Conservation (phyloP, 35 echinoderm and acorn worm genomes). For the Eucidaris tribuloides region DNA sequence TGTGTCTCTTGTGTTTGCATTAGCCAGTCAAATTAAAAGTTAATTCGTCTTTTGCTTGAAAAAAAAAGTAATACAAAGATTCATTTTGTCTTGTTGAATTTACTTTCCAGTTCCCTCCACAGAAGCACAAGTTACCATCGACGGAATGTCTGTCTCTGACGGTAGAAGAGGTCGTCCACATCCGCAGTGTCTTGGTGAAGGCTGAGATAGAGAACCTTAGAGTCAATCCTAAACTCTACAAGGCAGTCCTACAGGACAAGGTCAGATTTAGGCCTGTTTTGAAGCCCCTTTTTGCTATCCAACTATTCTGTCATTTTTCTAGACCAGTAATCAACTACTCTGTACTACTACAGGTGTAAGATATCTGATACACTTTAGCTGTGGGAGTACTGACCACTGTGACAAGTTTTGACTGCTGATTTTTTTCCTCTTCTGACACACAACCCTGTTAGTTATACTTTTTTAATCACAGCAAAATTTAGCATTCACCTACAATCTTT, state of each 20-base stretch:
- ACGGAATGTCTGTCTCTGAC: conserved; percentile 68
- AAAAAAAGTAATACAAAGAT: too few relatives aligned
- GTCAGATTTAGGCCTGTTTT: conserved; percentile 74
- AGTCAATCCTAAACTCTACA: conserved; percentile 66
- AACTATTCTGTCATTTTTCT: too few relatives aligned
- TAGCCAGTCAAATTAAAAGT: too few relatives aligned
- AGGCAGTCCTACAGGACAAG: conserved; percentile 86
- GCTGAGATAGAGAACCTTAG: conserved; percentile 94
- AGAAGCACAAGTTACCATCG: not conserved
- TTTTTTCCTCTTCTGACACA: too few relatives aligned
- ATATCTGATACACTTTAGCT: too few relatives aligned
- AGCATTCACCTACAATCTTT: too few relatives aligned
- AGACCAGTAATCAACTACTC: conserved; percentile 66
- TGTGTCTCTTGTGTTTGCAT: too few relatives aligned
- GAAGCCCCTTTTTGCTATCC: conserved; percentile 72
- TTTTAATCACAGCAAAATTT: too few relatives aligned
- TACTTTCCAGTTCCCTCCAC: not conserved
- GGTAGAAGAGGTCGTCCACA: conserved; percentile 91
- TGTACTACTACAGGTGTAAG: too few relatives aligned
- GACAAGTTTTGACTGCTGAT: conserved; percentile 64
- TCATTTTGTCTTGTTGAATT: not conserved
- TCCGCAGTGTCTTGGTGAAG: conserved; percentile 87
- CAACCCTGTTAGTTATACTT: too few relatives aligned
- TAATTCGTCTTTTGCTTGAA: too few relatives aligned
- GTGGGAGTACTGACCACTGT: too few relatives aligned